Evolutionary conservation across 2,797 vertebrate genomes (phyloP).

Genomic region (Holocentrus rufus): DNA sequence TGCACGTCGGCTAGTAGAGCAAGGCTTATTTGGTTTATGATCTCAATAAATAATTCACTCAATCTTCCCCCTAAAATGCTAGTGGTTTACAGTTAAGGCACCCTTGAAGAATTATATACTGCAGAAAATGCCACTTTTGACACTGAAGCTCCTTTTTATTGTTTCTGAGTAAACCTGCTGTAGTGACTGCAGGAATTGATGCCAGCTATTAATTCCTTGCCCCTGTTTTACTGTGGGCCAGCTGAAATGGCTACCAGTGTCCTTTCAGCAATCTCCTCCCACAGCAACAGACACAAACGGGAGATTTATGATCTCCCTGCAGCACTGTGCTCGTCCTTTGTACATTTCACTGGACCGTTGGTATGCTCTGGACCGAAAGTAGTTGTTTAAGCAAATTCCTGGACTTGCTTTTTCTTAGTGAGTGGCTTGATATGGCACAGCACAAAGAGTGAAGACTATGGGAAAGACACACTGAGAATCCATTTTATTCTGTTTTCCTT

Average conservation of each 20-base stretch:
- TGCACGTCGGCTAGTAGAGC: not conserved
- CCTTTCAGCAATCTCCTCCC: constrained; percentile 55
- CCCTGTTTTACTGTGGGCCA: constrained; percentile 58
- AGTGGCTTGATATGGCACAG: not conserved
- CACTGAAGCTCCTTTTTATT: constrained; percentile 25
- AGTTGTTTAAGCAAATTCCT: constrained; percentile 7
- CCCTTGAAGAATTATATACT: not conserved
- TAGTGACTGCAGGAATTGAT: constrained; percentile 37
- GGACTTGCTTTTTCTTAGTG: not conserved
- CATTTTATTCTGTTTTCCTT: not conserved
- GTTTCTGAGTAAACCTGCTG: constrained; percentile 37
- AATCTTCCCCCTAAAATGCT: not conserved
- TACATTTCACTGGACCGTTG: constrained; percentile 5
- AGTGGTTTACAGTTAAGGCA: not conserved
- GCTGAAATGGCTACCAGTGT: constrained; percentile 38
- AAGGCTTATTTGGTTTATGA: too few relatives aligned
- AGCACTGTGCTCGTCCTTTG: constrained; percentile 20
- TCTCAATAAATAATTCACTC: not conserved
- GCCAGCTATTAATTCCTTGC: constrained; percentile 58
- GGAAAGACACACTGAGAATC: too few relatives aligned
- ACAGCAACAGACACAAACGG: constrained; percentile 43
- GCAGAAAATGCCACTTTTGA: not conserved
- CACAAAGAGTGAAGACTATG: not conserved
- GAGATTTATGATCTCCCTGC: constrained; percentile 51
- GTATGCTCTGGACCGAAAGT: constrained; percentile 13